Conservation (phyloP, 2,797 vertebrate genomes). For the Chaunax sp. region DNA sequence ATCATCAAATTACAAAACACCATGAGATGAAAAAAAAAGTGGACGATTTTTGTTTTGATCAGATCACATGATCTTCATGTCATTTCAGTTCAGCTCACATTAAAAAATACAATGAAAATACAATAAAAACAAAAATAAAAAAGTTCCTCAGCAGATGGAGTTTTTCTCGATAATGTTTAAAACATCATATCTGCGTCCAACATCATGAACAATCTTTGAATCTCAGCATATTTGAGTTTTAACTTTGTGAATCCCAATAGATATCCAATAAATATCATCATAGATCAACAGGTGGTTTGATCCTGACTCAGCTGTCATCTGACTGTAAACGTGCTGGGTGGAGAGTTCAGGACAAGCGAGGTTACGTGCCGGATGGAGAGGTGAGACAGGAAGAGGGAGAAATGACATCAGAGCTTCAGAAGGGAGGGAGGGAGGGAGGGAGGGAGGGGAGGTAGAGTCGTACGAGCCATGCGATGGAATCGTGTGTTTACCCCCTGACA, state of each 20-base stretch:
- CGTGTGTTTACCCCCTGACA: slow-evolving; percentile 90
- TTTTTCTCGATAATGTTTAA: no score
- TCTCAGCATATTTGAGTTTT: not conserved
- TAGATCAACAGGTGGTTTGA: slow-evolving; percentile 60
- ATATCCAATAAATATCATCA: no score
- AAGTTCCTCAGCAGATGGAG: no score
- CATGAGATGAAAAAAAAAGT: no score
- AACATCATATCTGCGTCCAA: no score
- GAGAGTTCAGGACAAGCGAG: slow-evolving; percentile 47
- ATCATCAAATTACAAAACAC: no score
- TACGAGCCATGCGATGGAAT: slow-evolving; percentile 84
- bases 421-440: slow-evolving; percentile 32
- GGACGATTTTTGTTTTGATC: no score
- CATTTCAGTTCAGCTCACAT: no score
- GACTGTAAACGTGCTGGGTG: slow-evolving; percentile 47
- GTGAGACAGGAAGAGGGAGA: slow-evolving; percentile 25
- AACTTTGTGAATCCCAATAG: not conserved
- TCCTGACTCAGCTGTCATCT: slow-evolving; percentile 50
- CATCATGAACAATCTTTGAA: not conserved
- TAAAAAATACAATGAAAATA: no score
- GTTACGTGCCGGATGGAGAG: slow-evolving; percentile 58
- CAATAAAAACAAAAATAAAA: not conserved
- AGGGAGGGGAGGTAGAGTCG: slow-evolving; percentile 38
- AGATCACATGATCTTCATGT: no score
- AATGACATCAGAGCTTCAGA: no score